These are phyloP conservation scores for Latrodectus elegans DNA, from an alignment of 2,888 invertebrate genomes.

Conservation along the genomic window DNA sequence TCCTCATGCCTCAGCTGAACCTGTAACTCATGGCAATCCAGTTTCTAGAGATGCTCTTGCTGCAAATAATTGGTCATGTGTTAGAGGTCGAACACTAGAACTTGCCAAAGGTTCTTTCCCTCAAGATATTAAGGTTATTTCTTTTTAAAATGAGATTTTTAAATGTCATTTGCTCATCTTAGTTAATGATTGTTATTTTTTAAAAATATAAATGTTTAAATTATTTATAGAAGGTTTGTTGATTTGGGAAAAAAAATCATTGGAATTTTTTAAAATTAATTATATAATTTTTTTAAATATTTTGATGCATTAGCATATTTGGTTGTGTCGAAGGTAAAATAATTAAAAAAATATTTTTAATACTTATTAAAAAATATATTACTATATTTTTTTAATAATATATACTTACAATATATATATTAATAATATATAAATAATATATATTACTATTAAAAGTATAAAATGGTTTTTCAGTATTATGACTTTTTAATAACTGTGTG, in stretches of 20 bases:
- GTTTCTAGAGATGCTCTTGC: constrained; percentile 68
- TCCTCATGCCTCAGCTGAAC: constrained; percentile 11
- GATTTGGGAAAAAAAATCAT: not conserved
- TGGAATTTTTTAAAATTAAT: not conserved
- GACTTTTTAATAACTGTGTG: no score
- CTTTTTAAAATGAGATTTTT: not conserved
- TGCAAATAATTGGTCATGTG: constrained; percentile 32
- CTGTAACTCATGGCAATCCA: constrained; percentile 71
- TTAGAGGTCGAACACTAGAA: constrained; percentile 52
- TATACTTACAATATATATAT: no score
- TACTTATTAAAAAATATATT: no score
- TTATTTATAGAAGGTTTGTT: not conserved
- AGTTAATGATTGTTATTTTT: not conserved
- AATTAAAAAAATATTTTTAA: no score
- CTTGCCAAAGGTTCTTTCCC: constrained; percentile 50
- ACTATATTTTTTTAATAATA: no score
- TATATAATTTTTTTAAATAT: not conserved
- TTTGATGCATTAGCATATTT: no score
- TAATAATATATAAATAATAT: no score
- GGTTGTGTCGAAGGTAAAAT: no score
- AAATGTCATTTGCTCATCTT: not conserved
- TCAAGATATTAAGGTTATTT: constrained; percentile 48
- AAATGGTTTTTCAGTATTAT: no score
- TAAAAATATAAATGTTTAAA: not conserved
- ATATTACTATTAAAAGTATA: no score